A percentile compares a stretch with the other conserved stretches of the same genome.
Conservation (phyloP, 2,113 vertebrate species). For the Coptodon rendalli region DNA sequence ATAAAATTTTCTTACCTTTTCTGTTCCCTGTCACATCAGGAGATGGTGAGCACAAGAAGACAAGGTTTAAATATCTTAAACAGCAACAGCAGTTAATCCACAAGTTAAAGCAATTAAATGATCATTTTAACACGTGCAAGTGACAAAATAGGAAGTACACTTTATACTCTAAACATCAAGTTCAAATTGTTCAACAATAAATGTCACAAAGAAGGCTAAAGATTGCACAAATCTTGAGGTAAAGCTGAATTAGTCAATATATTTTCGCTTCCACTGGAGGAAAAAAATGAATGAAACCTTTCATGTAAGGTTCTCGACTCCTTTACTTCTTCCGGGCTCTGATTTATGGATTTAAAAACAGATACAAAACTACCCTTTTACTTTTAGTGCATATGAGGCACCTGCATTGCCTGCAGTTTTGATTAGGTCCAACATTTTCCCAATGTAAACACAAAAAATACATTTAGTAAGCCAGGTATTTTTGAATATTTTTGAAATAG, state of each 20-base stretch:
- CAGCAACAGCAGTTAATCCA: conserved; percentile 5
- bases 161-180: neutral
- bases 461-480: neutral
- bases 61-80: conserved; percentile 44
- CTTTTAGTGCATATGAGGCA: neutral
- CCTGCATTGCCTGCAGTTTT: neutral
- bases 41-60: conserved; percentile 36
- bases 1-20: conserved; percentile 83
- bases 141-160: neutral
- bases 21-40: conserved; percentile 80
- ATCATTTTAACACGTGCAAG: neutral
- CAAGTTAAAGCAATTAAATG: neutral
- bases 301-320: neutral
- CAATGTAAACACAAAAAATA: neutral
- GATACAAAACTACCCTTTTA: neutral
- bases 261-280: neutral
- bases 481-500: neutral
- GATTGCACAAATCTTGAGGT: neutral
- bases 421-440: neutral
- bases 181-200: neutral
- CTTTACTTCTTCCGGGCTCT: neutral
- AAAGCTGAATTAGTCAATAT: neutral
- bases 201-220: neutral
- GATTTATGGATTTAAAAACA: neutral
- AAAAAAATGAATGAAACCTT: neutral